Evolutionary conservation across 2,797 vertebrate species (phyloP), one percentile per base, ranked within the genome.

Genomic region (Denticeps clupeoides): DNA sequence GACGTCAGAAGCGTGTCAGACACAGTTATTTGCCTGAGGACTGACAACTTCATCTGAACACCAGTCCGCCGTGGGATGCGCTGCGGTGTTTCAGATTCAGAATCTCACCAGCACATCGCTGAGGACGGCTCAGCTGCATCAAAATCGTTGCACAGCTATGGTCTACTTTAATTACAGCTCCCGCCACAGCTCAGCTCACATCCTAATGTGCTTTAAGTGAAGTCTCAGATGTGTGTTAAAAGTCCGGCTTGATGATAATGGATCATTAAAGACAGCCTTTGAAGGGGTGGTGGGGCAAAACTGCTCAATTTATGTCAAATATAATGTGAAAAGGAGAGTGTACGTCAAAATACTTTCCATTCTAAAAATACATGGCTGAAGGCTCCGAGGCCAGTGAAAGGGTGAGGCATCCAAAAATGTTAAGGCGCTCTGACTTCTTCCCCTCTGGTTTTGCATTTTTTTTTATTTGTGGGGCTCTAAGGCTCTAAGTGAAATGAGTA

Each of bases 391-490:
- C 35, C 65, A 45, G 65, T 63, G 63, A 64, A 70, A 21, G 47
- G 58, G 70, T 66, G 68, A 72, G 66, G 70, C 64, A 65, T 57
- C 60, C 61, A 54, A 65, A 60, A 78, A 72, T 61, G 58, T 57
- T 70, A 68, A 74, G 69, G 60, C 62, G 60, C 64, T 72, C 60
- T 64, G 62, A 71, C 48, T 57, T 62, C 70, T 11, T 35, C 16
- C 18, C 18, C 38, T 38, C 38, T 25, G 21, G 38, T 38, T 21
- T 38, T 18, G 21, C 38, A 16, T n/a, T n/a, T n/a, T n/a, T n/a
- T n/a, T n/a, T n/a, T n/a, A n/a, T n/a, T n/a, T n/a, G n/a, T n/a
- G n/a, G n/a, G n/a, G n/a, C n/a, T n/a, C n/a, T 31, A 31, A 31
- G 53, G 62, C 60, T 46, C 28, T 51, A 52, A 41, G 27, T 24